Percentiles rank a stretch among this genome's conserved stretches.
Evolutionary conservation across 2,113 vertebrate species (phyloP).

Genomic region (Pongo abelii): DNA sequence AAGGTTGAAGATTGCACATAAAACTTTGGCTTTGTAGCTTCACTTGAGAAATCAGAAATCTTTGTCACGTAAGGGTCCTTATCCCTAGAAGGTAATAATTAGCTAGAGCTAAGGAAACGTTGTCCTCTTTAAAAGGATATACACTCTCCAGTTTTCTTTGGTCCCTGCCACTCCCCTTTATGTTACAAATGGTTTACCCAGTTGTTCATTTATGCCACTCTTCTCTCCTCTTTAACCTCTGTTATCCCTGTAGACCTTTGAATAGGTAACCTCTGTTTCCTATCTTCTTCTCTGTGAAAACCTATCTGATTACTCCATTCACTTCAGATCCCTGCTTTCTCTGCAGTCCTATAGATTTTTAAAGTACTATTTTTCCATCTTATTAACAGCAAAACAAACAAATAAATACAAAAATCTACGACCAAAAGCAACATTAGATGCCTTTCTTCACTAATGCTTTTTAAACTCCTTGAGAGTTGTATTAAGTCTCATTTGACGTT

Average conservation of each 20-base stretch:
- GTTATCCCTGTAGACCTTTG: not conserved
- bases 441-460: not conserved
- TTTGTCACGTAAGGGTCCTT: not conserved
- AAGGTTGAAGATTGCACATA: not conserved
- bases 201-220: not conserved
- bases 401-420: not conserved
- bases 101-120: not conserved
- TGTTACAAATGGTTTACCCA: not conserved
- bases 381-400: not conserved
- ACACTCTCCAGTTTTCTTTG: not conserved
- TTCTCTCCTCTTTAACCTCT: not conserved
- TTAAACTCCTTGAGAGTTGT: not conserved
- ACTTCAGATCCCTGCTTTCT: not conserved
- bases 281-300: not conserved
- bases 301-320: not conserved
- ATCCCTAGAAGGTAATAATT: not conserved
- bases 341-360: not conserved
- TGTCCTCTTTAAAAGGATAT: not conserved
- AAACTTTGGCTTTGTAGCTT: not conserved
- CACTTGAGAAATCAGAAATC: not conserved
- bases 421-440: not conserved
- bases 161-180: not conserved
- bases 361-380: not conserved
- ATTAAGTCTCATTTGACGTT: not conserved
- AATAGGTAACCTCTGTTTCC: not conserved